These are phyloP conservation scores for Otis tarda DNA, from an alignment of 2,113 vertebrate genomes.

Conservation along the genomic window DNA sequence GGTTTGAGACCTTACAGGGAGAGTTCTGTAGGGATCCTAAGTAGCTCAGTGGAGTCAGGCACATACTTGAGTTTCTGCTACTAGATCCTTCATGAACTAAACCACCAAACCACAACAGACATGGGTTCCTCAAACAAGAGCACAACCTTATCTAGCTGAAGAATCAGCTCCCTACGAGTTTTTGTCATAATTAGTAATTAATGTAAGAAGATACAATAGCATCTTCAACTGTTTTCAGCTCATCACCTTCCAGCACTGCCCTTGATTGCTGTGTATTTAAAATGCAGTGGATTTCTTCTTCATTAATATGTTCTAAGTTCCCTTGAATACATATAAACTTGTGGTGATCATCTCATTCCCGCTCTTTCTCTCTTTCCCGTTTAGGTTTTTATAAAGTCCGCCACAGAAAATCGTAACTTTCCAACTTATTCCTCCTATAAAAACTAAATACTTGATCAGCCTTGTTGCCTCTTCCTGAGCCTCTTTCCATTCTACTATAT, in stretches of 20 bases:
- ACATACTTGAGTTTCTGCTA: neutral
- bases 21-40: neutral
- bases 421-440: neutral
- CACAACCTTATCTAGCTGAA: neutral
- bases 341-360: neutral
- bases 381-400: neutral
- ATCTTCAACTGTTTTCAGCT: neutral
- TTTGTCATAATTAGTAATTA: neutral
- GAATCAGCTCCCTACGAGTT: neutral
- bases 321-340: neutral
- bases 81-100: neutral
- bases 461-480: neutral
- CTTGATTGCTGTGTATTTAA: neutral
- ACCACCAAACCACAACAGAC: neutral
- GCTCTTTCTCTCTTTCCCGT: neutral
- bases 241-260: neutral
- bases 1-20: neutral
- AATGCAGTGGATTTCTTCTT: neutral
- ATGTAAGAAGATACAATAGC: neutral
- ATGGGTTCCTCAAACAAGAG: neutral
- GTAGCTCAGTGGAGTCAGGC: neutral
- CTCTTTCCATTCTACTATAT: neutral
- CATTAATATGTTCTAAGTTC: neutral
- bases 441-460: neutral
- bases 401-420: neutral